Percentiles rank a stretch among this genome's conserved stretches.
These are phyloP conservation scores for Drosophila subsilvestris DNA, from an alignment of 2,888 invertebrate species.

Conservation along the genomic window DNA sequence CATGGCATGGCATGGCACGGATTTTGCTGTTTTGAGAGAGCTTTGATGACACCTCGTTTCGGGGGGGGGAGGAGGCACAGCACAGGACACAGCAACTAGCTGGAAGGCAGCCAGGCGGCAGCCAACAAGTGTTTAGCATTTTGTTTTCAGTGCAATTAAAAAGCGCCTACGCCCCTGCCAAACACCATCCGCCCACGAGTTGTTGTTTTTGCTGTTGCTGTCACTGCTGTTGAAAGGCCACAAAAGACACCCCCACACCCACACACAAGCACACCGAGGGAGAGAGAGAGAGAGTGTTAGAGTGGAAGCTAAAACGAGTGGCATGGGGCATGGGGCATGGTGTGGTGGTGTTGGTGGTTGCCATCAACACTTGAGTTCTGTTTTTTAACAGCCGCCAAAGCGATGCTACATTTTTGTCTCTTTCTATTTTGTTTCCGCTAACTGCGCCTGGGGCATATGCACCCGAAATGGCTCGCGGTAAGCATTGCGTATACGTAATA, in stretches of 20 bases:
- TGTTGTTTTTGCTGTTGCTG: slow-evolving; percentile 45
- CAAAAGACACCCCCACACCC: slow-evolving; percentile 59
- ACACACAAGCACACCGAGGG: slow-evolving; percentile 40
- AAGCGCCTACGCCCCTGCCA: slow-evolving; percentile 50
- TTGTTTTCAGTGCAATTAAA: slow-evolving; percentile 76
- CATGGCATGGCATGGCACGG: slow-evolving; percentile 1
- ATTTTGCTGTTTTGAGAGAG: slow-evolving; percentile 35
- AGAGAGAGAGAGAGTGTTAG: background rate
- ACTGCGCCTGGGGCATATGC: slow-evolving; percentile 73
- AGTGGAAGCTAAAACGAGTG: background rate
- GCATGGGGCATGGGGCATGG: background rate
- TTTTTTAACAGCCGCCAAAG: slow-evolving; percentile 29
- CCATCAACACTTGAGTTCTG: slow-evolving; percentile 52
- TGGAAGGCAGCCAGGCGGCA: slow-evolving; percentile 51
- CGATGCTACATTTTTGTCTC: slow-evolving; percentile 7
- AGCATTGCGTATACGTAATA: slow-evolving; percentile 50
- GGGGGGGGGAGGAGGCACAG: slow-evolving; percentile 2
- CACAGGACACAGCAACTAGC: slow-evolving; percentile 52
- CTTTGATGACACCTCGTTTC: slow-evolving; percentile 58
- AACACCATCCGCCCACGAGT: slow-evolving; percentile 48
- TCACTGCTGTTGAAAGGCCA: slow-evolving; percentile 57
- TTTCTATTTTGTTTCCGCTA: slow-evolving; percentile 28
- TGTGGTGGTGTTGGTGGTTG: slow-evolving; percentile 29
- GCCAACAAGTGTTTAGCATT: slow-evolving; percentile 78
- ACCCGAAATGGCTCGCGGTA: slow-evolving; percentile 63